A percentile compares a stretch with the other conserved stretches of the same genome.
phyloP scores from a whole-genome alignment of 2,888 invertebrate genomes.

The Pyrochroa serraticornis region DNA sequence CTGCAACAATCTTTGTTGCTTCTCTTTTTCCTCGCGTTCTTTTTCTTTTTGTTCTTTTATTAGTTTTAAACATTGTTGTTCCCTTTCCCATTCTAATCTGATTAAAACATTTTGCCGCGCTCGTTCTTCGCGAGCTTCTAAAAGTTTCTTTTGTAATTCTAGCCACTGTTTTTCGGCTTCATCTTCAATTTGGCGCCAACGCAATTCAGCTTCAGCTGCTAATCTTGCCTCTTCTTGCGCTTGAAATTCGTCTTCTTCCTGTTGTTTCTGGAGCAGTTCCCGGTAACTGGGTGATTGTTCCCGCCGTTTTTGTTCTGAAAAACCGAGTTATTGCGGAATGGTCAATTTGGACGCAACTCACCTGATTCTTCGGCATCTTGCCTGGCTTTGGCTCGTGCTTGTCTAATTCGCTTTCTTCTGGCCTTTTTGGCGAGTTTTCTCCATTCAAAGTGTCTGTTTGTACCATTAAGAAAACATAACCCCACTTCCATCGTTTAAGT shows the following conservation, averaged over 20 bases:
- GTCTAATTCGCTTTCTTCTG: conserved; percentile 72
- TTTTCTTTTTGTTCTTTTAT: conserved; percentile 64
- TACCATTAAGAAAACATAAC: conserved; percentile 55
- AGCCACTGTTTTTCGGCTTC: conserved; percentile 69
- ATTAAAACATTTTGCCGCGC: conserved; percentile 67
- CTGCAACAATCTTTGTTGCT: conserved; percentile 57
- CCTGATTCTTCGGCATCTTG: conserved; percentile 59
- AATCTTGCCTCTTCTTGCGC: conserved; percentile 63
- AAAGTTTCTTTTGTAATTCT: conserved; percentile 64
- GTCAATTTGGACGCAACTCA: conserved; percentile 37
- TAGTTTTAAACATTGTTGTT: conserved; percentile 64
- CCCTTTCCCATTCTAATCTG: conserved; percentile 71
- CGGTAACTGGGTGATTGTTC: conserved; percentile 61
- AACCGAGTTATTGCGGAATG: conserved; percentile 9
- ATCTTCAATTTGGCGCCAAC: conserved; percentile 73
- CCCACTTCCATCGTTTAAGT: background rate
- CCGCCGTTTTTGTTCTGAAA: conserved; percentile 54
- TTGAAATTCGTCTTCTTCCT: conserved; percentile 61
- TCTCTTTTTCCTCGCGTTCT: conserved; percentile 63
- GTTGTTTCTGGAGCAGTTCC: conserved; percentile 62
- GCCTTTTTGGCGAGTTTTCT: conserved; percentile 74
- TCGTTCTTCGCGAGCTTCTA: conserved; percentile 63
- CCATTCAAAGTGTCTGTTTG: conserved; percentile 71
- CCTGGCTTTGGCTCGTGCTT: conserved; percentile 63
- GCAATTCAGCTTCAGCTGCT: conserved; percentile 64